These are phyloP conservation scores for Dipodomys spectabilis DNA, from an alignment of 2,113 vertebrate genomes.

Conservation along the genomic window DNA sequence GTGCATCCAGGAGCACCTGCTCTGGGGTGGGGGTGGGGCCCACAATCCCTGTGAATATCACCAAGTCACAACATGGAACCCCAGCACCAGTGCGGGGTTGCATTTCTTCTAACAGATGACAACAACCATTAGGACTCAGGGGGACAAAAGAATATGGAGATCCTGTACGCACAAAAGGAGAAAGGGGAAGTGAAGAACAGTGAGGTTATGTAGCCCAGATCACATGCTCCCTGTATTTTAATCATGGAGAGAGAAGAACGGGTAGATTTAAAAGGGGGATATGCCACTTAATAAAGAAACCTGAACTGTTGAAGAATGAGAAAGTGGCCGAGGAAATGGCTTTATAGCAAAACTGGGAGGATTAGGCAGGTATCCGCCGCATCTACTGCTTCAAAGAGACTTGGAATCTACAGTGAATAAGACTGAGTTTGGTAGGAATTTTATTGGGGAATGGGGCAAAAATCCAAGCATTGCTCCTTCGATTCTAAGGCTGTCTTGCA, in stretches of 20 bases:
- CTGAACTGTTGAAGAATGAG: neutral
- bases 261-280: neutral
- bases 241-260: neutral
- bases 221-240: neutral
- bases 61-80: neutral
- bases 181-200: neutral
- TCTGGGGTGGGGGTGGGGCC: no score
- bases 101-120: neutral
- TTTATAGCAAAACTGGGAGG: neutral
- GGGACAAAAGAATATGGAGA: neutral
- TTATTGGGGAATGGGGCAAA: constrained; percentile 51
- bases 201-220: neutral
- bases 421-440: constrained; percentile 25
- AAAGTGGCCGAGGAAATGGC: neutral
- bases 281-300: neutral
- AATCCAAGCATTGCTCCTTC: constrained; percentile 23
- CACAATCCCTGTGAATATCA: neutral
- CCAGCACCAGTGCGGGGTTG: neutral
- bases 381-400: constrained; percentile 18
- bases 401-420: neutral
- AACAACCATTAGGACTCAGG: neutral
- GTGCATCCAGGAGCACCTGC: neutral
- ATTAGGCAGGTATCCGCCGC: neutral
- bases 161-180: neutral
- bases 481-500: constrained; percentile 52